These are phyloP conservation scores for Prorops nasuta DNA, from an alignment of 1,140 invertebrate genomes.

Conservation along the genomic window DNA sequence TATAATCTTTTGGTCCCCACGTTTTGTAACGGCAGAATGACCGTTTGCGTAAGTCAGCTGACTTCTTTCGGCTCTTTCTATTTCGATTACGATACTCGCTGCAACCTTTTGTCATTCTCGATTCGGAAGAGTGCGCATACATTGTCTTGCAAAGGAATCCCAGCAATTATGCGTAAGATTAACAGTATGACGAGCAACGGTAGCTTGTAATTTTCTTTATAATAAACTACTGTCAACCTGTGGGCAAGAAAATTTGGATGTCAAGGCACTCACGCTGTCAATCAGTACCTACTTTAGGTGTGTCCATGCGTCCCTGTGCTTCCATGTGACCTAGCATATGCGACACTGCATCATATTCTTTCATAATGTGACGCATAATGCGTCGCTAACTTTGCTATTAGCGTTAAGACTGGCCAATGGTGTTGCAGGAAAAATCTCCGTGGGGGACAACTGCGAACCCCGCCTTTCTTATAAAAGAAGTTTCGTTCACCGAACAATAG, in stretches of 20 bases:
- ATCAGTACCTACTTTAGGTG: no score
- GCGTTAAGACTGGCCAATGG: slow-evolving; percentile 23
- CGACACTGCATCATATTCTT: slow-evolving; percentile 13
- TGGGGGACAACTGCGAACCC: slow-evolving; percentile 23
- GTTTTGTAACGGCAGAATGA: no score
- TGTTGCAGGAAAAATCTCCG: slow-evolving; percentile 18
- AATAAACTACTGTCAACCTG: neutral
- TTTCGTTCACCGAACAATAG: slow-evolving; percentile 7
- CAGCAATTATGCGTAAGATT: no score
- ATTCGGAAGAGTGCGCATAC: no score
- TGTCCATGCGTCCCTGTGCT: no score
- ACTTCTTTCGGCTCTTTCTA: slow-evolving; percentile 14
- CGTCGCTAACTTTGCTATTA: slow-evolving; percentile 33
- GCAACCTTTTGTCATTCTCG: no score
- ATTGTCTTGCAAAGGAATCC: no score
- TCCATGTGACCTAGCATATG: no score
- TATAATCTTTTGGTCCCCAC: no score
- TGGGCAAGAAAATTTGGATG: slow-evolving; percentile 34
- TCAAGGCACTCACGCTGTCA: slow-evolving; percentile 34
- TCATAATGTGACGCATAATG: slow-evolving; percentile 33
- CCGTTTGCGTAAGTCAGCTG: no score
- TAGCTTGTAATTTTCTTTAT: no score
- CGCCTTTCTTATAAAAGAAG: slow-evolving; percentile 35
- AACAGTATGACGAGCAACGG: no score
- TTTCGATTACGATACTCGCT: slow-evolving; percentile 16